Evolutionary conservation across 1,140 invertebrate species (phyloP).

Genomic region (Ostrea denselamellosa): DNA sequence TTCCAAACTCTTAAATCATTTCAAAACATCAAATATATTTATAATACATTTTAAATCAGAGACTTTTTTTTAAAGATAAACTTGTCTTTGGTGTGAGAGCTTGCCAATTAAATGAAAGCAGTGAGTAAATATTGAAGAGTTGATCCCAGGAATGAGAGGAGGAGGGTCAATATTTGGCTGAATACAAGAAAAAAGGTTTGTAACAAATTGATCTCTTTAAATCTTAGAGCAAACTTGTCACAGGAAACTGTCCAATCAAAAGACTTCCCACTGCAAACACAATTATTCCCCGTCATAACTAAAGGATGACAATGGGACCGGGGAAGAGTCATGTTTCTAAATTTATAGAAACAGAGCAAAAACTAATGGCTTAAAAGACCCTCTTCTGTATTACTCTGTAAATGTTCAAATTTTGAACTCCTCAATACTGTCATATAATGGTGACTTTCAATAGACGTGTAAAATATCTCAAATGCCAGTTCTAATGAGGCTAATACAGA

Average conservation of each 20-base stretch:
- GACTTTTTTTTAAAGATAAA: conserved; percentile 10
- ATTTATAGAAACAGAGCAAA: neutral
- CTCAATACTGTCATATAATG: neutral
- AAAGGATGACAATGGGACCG: neutral
- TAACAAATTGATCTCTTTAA: conserved; percentile 38
- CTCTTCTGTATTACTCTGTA: neutral
- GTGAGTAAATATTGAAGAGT: conserved; percentile 30
- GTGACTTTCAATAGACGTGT: neutral
- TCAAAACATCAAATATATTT: conserved; percentile 36
- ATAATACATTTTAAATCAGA: conserved; percentile 31
- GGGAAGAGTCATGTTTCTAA: conserved; percentile 27
- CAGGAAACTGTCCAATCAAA: conserved; percentile 17
- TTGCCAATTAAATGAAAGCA: conserved; percentile 35
- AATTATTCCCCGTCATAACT: conserved; percentile 15
- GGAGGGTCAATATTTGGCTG: conserved; percentile 32
- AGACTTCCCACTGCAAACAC: conserved; percentile 6
- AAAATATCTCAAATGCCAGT: conserved; percentile 28
- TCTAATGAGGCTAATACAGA: conserved; percentile 1
- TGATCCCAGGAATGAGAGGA: conserved; percentile 18
- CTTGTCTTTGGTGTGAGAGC: conserved; percentile 34
- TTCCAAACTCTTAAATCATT: conserved; percentile 31
- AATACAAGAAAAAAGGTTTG: conserved; percentile 33
- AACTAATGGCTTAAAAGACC: neutral
- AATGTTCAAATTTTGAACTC: neutral
- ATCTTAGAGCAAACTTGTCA: conserved; percentile 29